These are phyloP conservation scores for Neoaliturus tenellus DNA, from an alignment of 2,888 invertebrate genomes.

Conservation along the genomic window DNA sequence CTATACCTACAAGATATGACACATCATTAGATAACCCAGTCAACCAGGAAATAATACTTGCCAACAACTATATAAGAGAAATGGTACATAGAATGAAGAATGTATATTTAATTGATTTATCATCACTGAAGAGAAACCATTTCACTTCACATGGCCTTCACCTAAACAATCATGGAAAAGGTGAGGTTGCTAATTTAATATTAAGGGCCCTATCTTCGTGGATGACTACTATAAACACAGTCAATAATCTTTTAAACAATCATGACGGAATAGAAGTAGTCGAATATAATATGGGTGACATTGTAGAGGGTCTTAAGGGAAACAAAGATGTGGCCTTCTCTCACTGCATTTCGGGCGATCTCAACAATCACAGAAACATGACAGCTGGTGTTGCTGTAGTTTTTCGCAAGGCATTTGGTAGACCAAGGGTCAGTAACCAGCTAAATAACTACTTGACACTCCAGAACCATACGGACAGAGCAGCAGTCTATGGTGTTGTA, in stretches of 20 bases:
- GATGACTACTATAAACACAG: too few relatives aligned
- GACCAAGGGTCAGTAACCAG: neutral
- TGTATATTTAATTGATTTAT: neutral
- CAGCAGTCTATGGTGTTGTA: neutral
- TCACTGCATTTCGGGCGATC: neutral
- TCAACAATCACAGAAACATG: neutral
- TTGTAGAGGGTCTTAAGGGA: neutral
- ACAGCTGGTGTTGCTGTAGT: neutral
- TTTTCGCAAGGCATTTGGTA: neutral
- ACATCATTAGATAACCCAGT: neutral
- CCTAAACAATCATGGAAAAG: neutral
- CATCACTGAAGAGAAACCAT: neutral
- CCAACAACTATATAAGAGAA: neutral
- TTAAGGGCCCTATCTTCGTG: neutral
- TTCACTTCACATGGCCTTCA: neutral
- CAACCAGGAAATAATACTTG: neutral
- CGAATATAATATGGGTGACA: neutral
- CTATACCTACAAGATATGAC: neutral
- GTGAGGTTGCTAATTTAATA: neutral
- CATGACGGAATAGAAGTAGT: neutral
- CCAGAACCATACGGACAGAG: neutral
- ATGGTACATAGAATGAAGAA: neutral
- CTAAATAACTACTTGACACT: neutral
- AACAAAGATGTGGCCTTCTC: neutral
- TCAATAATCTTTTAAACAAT: neutral